Conservation (phyloP, 2,888 invertebrate species). For the Callyntrura sp. region DNA sequence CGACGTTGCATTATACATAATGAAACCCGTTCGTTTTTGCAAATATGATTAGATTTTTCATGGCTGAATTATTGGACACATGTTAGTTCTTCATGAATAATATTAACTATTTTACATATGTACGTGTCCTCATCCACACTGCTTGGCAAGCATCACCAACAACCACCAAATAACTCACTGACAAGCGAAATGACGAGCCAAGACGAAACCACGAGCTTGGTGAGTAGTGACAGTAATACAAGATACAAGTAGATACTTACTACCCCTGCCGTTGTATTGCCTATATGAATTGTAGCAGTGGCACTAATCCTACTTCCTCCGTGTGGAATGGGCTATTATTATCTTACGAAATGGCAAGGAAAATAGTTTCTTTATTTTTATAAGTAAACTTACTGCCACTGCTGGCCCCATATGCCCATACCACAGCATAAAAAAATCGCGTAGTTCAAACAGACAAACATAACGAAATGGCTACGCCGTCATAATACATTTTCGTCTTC, state of each 20-base stretch:
- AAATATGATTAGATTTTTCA: conserved; percentile 67
- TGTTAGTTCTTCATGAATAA: conserved; percentile 52
- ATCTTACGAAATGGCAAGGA: background rate
- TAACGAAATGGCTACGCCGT: background rate
- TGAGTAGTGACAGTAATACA: conserved; percentile 16
- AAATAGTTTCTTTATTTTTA: background rate
- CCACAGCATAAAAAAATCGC: background rate
- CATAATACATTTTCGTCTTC: background rate
- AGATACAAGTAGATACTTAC: no score
- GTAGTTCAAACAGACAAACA: background rate
- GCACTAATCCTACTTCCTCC: conserved; percentile 47
- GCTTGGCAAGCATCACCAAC: background rate
- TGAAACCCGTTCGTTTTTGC: conserved; percentile 45
- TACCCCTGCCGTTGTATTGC: no score
- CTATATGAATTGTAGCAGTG: background rate
- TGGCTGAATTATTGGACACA: conserved; percentile 59
- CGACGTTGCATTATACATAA: conserved; percentile 3
- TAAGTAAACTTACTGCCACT: background rate
- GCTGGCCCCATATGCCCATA: background rate
- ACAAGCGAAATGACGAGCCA: conserved; percentile 5
- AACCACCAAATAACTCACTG: conserved; percentile 35
- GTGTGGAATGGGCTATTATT: background rate
- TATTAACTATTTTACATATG: conserved; percentile 26
- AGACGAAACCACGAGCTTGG: background rate
- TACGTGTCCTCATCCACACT: conserved; percentile 23